Percentiles rank a stretch among this genome's conserved stretches.
phyloP scores from a whole-genome alignment of 2,888 invertebrate genomes.

The Nysson spinosus region DNA sequence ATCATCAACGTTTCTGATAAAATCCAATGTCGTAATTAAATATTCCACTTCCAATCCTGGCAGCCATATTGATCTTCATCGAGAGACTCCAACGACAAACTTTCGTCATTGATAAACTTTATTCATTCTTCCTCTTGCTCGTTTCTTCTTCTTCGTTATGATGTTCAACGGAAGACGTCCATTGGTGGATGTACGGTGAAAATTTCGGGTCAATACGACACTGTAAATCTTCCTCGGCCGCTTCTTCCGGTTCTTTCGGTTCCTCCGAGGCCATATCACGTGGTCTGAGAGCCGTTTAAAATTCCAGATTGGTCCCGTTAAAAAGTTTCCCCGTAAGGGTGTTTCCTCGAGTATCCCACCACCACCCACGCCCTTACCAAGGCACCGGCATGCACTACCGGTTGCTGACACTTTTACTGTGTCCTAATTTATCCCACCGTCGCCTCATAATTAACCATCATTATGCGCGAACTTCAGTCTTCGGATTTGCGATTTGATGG shows the following conservation, averaged over 20 bases:
- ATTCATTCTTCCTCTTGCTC: too few species aligned
- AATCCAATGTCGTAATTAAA: too few species aligned
- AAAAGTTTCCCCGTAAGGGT: conserved; percentile 51
- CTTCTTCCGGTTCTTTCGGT: too few species aligned
- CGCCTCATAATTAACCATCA: conserved; percentile 40
- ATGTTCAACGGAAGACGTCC: neutral
- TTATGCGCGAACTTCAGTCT: conserved; percentile 40
- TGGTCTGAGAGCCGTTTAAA: conserved; percentile 38
- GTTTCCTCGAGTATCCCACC: conserved; percentile 12
- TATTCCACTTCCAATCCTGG: too few species aligned
- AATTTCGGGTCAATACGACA: conserved; percentile 13
- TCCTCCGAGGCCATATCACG: too few species aligned
- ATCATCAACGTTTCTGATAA: too few species aligned
- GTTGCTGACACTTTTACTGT: conserved; percentile 47
- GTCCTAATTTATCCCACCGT: conserved; percentile 48
- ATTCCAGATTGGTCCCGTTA: conserved; percentile 48
- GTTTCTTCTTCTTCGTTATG: too few species aligned
- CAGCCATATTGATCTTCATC: neutral
- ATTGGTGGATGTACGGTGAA: neutral
- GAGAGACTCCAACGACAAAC: neutral
- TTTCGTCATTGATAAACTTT: neutral
- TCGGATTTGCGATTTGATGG: too few species aligned
- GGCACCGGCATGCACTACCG: conserved; percentile 3
- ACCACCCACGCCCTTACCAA: conserved; percentile 14
- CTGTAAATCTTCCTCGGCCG: conserved; percentile 21